Conservation (phyloP, 2,113 vertebrate genomes). For the Petrocephalus zakoni region DNA sequence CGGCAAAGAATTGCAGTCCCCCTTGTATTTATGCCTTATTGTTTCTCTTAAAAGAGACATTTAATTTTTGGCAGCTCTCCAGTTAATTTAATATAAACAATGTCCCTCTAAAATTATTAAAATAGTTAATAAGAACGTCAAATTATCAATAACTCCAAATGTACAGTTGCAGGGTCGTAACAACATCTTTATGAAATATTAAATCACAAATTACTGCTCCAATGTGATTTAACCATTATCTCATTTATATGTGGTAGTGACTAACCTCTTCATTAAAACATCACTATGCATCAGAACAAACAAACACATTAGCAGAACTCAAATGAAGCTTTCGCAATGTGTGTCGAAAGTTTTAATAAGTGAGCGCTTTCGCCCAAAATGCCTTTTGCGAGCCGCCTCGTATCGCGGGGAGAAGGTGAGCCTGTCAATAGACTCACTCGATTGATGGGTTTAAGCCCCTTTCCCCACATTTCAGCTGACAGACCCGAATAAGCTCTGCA, state of each 20-base stretch:
- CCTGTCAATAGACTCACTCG: neutral
- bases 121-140: slow-evolving; percentile 43
- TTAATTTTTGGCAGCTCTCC: slow-evolving; percentile 64
- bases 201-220: slow-evolving; percentile 59
- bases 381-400: neutral
- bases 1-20: neutral
- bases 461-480: neutral
- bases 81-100: slow-evolving; percentile 74
- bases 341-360: slow-evolving; percentile 12
- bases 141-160: slow-evolving; percentile 72
- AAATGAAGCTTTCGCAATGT: slow-evolving; percentile 6
- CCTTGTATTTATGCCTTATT: neutral
- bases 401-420: neutral
- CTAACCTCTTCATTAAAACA: slow-evolving; percentile 51
- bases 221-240: slow-evolving; percentile 64
- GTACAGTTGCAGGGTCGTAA: slow-evolving; percentile 64
- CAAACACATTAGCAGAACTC: slow-evolving; percentile 8
- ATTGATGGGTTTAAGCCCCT: neutral
- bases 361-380: neutral
- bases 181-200: slow-evolving; percentile 67
- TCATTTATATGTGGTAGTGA: slow-evolving; percentile 63
- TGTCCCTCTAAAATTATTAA: slow-evolving; percentile 63
- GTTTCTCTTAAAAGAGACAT: neutral
- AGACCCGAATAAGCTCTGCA: neutral
- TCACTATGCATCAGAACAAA: slow-evolving; percentile 12